Percentiles rank a stretch among this genome's conserved stretches.
Evolutionary conservation across 1,140 invertebrate species (phyloP).

Genomic region (Euschistus heros): DNA sequence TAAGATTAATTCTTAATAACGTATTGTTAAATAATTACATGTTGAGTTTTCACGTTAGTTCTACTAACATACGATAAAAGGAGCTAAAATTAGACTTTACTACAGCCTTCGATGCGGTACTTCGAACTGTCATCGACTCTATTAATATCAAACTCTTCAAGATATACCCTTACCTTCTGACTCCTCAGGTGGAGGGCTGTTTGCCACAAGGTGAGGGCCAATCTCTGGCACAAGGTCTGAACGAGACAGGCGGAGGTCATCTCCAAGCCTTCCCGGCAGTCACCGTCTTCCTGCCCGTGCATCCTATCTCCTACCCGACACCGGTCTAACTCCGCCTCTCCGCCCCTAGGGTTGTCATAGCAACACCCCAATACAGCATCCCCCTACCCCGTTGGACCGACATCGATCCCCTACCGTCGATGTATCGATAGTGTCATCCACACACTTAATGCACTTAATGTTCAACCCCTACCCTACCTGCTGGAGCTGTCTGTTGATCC

Average conservation of each 20-base stretch:
- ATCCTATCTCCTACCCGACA: not conserved
- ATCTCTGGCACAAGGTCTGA: conserved; percentile 38
- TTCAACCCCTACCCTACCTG: too few relatives aligned
- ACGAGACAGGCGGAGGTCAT: conserved; percentile 21
- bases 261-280: conserved; percentile 22
- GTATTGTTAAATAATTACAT: too few relatives aligned
- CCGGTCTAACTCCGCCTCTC: not conserved
- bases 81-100: too few relatives aligned
- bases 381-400: not conserved
- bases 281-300: not conserved
- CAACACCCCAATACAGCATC: conserved; percentile 16
- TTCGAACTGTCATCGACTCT: too few relatives aligned
- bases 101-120: too few relatives aligned
- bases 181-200: conserved; percentile 46
- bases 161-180: conserved; percentile 22
- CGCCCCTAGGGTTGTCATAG: not conserved
- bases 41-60: too few relatives aligned
- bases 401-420: not conserved
- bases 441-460: too few relatives aligned
- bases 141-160: not conserved
- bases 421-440: too few relatives aligned
- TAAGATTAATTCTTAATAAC: too few relatives aligned
- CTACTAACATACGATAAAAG: too few relatives aligned
- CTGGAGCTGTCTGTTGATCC: too few relatives aligned
- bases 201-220: conserved; percentile 51